Percentiles rank a stretch among this genome's conserved stretches.
phyloP scores from a whole-genome alignment of 2,888 invertebrate genomes.

The Nudaria mundana region DNA sequence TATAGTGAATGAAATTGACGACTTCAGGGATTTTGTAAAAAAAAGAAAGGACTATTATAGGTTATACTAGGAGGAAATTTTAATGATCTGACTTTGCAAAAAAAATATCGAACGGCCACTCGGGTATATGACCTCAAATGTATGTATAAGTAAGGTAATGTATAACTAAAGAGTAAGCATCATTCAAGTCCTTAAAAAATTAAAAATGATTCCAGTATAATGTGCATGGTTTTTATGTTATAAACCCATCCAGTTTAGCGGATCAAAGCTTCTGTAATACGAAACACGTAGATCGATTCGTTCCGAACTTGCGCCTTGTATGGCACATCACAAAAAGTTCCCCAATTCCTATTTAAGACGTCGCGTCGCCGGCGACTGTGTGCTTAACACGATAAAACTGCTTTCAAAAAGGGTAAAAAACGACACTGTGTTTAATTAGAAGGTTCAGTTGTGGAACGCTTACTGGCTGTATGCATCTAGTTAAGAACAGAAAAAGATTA shows the following conservation, averaged over 20 bases:
- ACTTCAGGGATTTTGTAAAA: too few species aligned
- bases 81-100: too few species aligned
- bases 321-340: slow-evolving; percentile 56
- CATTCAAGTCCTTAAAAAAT: too few species aligned
- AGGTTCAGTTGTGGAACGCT: slow-evolving; percentile 36
- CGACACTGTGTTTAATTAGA: slow-evolving; percentile 26
- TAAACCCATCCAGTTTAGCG: slow-evolving; percentile 24
- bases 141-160: too few species aligned
- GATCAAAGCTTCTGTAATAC: slow-evolving; percentile 65
- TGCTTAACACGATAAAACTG: slow-evolving; percentile 33
- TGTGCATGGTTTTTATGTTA: slow-evolving; percentile 8
- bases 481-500: slow-evolving; percentile 48
- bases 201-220: too few species aligned
- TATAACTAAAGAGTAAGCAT: too few species aligned
- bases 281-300: slow-evolving; percentile 72
- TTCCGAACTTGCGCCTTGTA: slow-evolving; percentile 59
- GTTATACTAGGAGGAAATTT: too few species aligned
- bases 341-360: slow-evolving; percentile 43
- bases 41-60: too few species aligned
- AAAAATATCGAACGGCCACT: too few species aligned
- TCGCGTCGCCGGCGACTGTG: slow-evolving; percentile 26
- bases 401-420: slow-evolving; percentile 26
- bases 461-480: slow-evolving; percentile 36
- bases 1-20: too few species aligned
- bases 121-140: too few species aligned